Percentiles rank a stretch among this genome's conserved stretches.
phyloP scores from a whole-genome alignment of 2,888 invertebrate genomes.

The Aphidoletes aphidimyza region DNA sequence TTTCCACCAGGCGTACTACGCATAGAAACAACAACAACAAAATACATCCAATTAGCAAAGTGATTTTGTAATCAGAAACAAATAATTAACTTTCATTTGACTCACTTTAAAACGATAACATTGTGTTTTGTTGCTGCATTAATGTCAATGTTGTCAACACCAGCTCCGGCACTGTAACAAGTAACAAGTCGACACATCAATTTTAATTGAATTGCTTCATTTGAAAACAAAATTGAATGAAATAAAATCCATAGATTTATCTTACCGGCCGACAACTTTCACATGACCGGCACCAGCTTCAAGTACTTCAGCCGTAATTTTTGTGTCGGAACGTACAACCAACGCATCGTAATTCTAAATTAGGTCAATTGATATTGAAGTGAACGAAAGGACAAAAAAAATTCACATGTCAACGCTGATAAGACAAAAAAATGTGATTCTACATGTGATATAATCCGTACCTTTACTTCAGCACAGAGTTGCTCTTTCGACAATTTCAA shows the following conservation, averaged over 20 bases:
- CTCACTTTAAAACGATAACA: conserved; percentile 94
- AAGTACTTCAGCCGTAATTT: conserved; percentile 89
- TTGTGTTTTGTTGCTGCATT: conserved; percentile 84
- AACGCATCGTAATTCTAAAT: conserved; percentile 87
- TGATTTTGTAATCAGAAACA: not conserved
- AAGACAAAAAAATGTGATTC: not conserved
- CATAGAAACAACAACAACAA: conserved; percentile 17
- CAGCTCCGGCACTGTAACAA: conserved; percentile 82
- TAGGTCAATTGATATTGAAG: conserved; percentile 55
- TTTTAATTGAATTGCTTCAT: too few species aligned
- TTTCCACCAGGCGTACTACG: conserved; percentile 93
- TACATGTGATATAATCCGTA: conserved; percentile 65
- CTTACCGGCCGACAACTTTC: conserved; percentile 83
- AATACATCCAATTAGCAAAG: not conserved
- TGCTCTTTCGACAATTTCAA: conserved; percentile 82
- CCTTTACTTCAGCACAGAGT: conserved; percentile 84
- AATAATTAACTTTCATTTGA: conserved; percentile 58
- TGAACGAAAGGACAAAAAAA: conserved; percentile 32
- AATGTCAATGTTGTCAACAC: conserved; percentile 97
- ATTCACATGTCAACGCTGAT: not conserved
- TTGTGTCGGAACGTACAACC: conserved; percentile 93
- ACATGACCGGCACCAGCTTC: conserved; percentile 76
- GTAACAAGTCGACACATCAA: not conserved
- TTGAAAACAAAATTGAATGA: not conserved
- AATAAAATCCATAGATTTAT: not conserved